Evolutionary conservation across 2,888 invertebrate species (phyloP).

Genomic region (Macroteleia sp.): DNA sequence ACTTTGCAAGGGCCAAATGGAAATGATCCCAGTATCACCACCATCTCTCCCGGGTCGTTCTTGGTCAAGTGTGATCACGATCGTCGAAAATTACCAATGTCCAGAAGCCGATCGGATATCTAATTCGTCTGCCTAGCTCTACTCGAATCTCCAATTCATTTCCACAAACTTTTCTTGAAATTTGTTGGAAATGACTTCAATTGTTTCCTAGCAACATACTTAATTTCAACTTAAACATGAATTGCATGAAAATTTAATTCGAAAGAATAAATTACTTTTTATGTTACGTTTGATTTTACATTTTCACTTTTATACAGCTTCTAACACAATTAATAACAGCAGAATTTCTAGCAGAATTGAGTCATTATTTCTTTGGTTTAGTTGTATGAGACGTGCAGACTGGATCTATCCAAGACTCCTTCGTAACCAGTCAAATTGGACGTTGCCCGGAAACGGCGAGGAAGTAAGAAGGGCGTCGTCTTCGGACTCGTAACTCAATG

Average conservation of each 20-base stretch:
- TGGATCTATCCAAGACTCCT: conserved; percentile 49
- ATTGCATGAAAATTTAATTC: background rate
- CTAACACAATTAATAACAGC: conserved; percentile 23
- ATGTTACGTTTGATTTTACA: conserved; percentile 6
- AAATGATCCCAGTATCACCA: conserved; percentile 80
- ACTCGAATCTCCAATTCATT: conserved; percentile 4
- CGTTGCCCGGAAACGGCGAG: conserved; percentile 64
- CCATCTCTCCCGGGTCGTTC: conserved; percentile 74
- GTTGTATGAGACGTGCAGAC: conserved; percentile 32
- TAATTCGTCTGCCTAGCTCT: conserved; percentile 23
- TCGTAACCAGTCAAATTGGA: conserved; percentile 67
- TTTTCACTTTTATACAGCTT: background rate
- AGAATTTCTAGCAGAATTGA: conserved; percentile 27
- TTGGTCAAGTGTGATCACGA: conserved; percentile 78
- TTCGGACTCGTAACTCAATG: conserved; percentile 48
- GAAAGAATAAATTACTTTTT: too few relatives aligned
- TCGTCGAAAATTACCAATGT: conserved; percentile 52
- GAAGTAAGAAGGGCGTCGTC: conserved; percentile 62
- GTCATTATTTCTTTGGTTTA: conserved; percentile 52
- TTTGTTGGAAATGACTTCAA: background rate
- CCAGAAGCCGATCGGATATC: conserved; percentile 48
- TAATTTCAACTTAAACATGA: background rate
- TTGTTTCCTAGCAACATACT: background rate
- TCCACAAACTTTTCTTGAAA: conserved; percentile 29
- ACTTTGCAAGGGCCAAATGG: conserved; percentile 82